Evolutionary conservation across 2,797 vertebrate species (phyloP).

Genomic region (Pantherophis vulpinus): DNA sequence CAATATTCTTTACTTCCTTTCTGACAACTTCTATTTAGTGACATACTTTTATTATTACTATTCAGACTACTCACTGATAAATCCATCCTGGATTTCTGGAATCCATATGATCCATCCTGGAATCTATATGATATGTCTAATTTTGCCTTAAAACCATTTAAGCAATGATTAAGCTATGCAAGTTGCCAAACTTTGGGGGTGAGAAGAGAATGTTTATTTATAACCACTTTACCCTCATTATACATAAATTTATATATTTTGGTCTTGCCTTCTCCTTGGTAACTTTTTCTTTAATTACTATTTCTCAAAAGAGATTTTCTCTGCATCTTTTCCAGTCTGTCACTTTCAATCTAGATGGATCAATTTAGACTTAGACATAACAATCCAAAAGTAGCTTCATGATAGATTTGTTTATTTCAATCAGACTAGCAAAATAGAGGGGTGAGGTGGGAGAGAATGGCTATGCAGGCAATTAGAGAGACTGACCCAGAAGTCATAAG

Average conservation of each 20-base stretch:
- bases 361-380: neutral
- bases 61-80: neutral
- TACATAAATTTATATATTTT: neutral
- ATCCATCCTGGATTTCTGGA: neutral
- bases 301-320: neutral
- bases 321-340: neutral
- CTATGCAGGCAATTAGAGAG: neutral
- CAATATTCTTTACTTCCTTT: neutral
- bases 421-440: neutral
- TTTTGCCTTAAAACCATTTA: neutral
- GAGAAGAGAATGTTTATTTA: neutral
- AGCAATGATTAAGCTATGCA: neutral
- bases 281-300: neutral
- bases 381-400: neutral
- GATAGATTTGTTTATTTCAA: neutral
- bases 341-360: neutral
- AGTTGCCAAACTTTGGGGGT: neutral
- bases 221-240: neutral
- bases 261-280: neutral
- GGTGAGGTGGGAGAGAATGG: too few relatives aligned
- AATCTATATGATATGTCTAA: neutral
- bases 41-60: neutral
- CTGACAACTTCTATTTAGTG: neutral
- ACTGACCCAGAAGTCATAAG: neutral
- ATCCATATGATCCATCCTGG: too few relatives aligned